Base-by-base conservation (phyloP, 2,797 vertebrate species). In the Acrossocheilus wenchowensis region DNA sequence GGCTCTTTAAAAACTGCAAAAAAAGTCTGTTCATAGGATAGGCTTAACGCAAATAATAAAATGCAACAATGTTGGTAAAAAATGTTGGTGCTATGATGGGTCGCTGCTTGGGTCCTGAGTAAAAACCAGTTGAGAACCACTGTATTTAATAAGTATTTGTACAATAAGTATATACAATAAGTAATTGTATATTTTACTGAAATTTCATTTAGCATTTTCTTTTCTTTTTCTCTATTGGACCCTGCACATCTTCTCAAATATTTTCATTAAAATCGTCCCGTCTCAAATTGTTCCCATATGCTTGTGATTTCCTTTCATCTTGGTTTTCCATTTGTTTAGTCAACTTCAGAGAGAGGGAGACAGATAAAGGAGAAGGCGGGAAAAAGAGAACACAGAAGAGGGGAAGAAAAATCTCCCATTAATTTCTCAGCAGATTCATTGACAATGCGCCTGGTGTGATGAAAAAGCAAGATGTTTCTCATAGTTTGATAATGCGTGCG, bases 391-490 rank as follows among this genome's bases (percentile, higher is more conserved):
- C 26, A 74, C 69, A 81, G 45, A 36, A 81, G 48, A 60, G 10
- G 74, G 82, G 48, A 77, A 36, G 34, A 81, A 87, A 81, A 86
- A 81, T 66, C 54, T 75, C 78, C 74, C 74, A 87, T 85, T 90
- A 78, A 82, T 80, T 89, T 87, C 39, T 87, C 66, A 74, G 84
- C 77, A 81, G 87, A 81, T 89, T 66, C 78, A 85, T 81, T 88
- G 87, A 88, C 77, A 82, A 87, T 86, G 30, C 54, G 79, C 87
- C 81, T 79, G 52, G 26, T n/a, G 64, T 87, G 77, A 87, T 85
- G 68, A 88, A 88, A 89, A 85, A 81, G 83, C 83, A 74, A 88
- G 78, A 89, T 84, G 84, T 85, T 88, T 89, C 87, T 83, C 85
- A 77, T 87, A 82, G 88, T 87, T 86, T 87, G 85, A 88, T 86